phyloP scores from a whole-genome alignment of 2,888 invertebrate genomes.

The Pollenia angustigena region DNA sequence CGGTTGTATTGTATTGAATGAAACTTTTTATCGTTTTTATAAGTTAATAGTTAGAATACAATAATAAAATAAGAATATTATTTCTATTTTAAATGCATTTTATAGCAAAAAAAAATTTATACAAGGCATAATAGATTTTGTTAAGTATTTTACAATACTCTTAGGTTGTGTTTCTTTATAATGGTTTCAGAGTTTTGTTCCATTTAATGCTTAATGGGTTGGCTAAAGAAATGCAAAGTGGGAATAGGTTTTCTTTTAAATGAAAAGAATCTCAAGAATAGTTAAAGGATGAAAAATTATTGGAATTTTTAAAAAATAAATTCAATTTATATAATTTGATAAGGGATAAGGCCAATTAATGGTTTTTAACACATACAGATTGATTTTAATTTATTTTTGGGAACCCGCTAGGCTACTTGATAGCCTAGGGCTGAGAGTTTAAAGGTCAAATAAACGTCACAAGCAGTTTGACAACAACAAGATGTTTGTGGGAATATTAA shows the following conservation, averaged over 20 bases:
- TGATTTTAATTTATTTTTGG: no score
- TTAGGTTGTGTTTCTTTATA: constrained; percentile 1
- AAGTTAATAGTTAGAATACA: constrained; percentile 26
- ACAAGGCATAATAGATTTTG: constrained; percentile 6
- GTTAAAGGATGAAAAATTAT: neutral
- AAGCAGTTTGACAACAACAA: no score
- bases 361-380: no score
- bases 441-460: no score
- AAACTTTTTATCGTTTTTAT: constrained; percentile 36
- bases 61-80: constrained; percentile 11
- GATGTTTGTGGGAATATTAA: no score
- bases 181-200: constrained; percentile 5
- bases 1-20: constrained; percentile 15
- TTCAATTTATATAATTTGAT: neutral
- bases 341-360: neutral
- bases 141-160: constrained; percentile 9
- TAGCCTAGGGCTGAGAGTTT: no score
- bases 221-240: neutral
- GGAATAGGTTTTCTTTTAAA: neutral
- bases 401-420: no score
- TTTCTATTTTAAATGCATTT: constrained; percentile 37
- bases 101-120: neutral
- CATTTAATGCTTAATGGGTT: constrained; percentile 24
- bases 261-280: neutral
- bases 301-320: neutral